phyloP scores from a whole-genome alignment of 2,113 vertebrate species.

The Gymnarchus niloticus region DNA sequence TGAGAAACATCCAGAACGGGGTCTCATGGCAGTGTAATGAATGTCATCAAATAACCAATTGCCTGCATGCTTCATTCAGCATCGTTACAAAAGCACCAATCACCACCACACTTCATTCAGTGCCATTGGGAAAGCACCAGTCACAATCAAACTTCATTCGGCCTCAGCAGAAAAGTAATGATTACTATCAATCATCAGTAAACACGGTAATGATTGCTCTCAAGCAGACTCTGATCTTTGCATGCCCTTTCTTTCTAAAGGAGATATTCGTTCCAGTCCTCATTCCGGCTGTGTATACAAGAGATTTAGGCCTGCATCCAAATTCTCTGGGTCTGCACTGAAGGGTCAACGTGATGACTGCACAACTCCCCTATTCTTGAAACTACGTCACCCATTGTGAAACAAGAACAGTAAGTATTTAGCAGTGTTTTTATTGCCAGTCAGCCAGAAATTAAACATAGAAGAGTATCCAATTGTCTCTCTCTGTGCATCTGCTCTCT shows the following conservation, averaged over 20 bases:
- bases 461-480: background rate
- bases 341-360: background rate
- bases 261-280: background rate
- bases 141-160: background rate
- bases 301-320: background rate
- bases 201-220: background rate
- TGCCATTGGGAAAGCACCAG: background rate
- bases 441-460: slow-evolving; percentile 1
- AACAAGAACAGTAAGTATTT: background rate
- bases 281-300: slow-evolving; percentile 8
- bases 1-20: background rate
- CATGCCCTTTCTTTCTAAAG: background rate
- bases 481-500: background rate
- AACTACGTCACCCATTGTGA: background rate
- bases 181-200: slow-evolving; percentile 2
- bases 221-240: background rate
- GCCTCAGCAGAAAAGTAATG: background rate
- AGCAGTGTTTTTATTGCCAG: background rate
- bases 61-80: background rate
- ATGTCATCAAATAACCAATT: background rate
- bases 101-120: too few species aligned
- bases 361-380: background rate
- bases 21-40: background rate
- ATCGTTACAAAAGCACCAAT: background rate
- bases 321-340: slow-evolving; percentile 6